Evolutionary conservation across 2,888 invertebrate genomes (phyloP).

Genomic region (Drosophila stalkeri): DNA sequence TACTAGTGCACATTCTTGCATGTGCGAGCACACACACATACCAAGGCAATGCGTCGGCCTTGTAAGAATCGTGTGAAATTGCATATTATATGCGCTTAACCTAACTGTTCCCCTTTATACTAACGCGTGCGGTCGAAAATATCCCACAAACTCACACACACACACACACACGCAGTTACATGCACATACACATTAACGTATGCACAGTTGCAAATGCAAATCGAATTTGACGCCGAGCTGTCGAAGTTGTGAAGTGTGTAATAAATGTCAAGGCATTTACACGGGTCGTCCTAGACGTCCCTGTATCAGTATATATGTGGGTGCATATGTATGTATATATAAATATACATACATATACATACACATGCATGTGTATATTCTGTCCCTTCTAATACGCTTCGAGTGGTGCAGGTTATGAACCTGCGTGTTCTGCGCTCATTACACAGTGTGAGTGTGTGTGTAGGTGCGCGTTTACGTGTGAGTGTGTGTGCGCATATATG

Average conservation of each 20-base stretch:
- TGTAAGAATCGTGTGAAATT: conserved; percentile 42
- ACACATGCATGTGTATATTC: conserved; percentile 20
- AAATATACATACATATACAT: background rate
- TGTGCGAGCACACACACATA: background rate
- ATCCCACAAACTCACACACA: conserved; percentile 12
- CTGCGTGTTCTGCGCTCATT: conserved; percentile 70
- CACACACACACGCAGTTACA: background rate
- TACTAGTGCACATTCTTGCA: conserved; percentile 20
- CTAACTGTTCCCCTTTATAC: conserved; percentile 5
- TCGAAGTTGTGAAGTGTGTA: conserved; percentile 67
- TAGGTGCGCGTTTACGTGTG: conserved; percentile 12
- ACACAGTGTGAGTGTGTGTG: conserved; percentile 67
- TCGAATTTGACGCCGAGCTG: conserved; percentile 71
- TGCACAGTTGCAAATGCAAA: conserved; percentile 64
- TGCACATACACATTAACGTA: conserved; percentile 12
- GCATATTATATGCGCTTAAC: conserved; percentile 36
- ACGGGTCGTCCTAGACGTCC: conserved; percentile 61
- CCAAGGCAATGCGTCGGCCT: conserved; percentile 41
- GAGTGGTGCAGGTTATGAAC: conserved; percentile 83
- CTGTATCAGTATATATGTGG: conserved; percentile 25
- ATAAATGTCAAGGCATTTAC: conserved; percentile 82
- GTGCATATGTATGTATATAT: conserved; percentile 17
- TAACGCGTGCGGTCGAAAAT: conserved; percentile 16
- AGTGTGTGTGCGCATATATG: conserved; percentile 36
- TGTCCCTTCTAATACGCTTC: conserved; percentile 77